phyloP scores from a whole-genome alignment of 2,797 vertebrate genomes.

The Xiphophorus birchmanni region DNA sequence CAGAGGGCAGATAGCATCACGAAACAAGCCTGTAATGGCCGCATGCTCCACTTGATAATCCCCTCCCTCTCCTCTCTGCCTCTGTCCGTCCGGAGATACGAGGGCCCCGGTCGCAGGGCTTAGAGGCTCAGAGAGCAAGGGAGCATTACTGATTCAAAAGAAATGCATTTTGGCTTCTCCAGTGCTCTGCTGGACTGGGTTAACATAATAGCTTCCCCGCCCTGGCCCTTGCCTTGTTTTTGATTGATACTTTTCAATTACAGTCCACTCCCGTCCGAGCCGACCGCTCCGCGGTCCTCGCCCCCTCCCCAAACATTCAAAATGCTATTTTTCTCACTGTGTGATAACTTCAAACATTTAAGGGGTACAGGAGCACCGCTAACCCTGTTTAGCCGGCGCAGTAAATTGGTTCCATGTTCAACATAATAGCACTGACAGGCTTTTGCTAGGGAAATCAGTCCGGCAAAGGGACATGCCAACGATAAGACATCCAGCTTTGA shows the following conservation, averaged over 20 bases:
- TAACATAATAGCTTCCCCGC: constrained; percentile 83
- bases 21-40: constrained; percentile 82
- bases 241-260: constrained; percentile 99
- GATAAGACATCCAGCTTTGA: constrained; percentile 99
- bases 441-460: constrained; percentile 99
- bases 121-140: constrained; percentile 76
- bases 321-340: constrained; percentile 88
- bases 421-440: constrained; percentile 99
- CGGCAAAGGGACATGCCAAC: constrained; percentile 94
- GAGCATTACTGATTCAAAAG: constrained; percentile 83
- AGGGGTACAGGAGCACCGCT: constrained; percentile 91
- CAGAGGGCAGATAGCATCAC: constrained; percentile 78
- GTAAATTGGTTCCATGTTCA: constrained; percentile 99
- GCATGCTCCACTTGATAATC: constrained; percentile 83
- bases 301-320: constrained; percentile 88
- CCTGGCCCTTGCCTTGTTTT: constrained; percentile 88
- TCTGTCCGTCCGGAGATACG: constrained; percentile 63
- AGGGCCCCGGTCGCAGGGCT: constrained; percentile 66
- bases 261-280: constrained; percentile 89
- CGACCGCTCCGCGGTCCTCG: constrained; percentile 60
- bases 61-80: constrained; percentile 52
- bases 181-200: constrained; percentile 74
- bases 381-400: constrained; percentile 96
- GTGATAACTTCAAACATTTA: constrained; percentile 98
- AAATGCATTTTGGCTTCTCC: constrained; percentile 78